These are phyloP conservation scores for Pyralis farinalis DNA, from an alignment of 2,888 invertebrate species.

Conservation along the genomic window DNA sequence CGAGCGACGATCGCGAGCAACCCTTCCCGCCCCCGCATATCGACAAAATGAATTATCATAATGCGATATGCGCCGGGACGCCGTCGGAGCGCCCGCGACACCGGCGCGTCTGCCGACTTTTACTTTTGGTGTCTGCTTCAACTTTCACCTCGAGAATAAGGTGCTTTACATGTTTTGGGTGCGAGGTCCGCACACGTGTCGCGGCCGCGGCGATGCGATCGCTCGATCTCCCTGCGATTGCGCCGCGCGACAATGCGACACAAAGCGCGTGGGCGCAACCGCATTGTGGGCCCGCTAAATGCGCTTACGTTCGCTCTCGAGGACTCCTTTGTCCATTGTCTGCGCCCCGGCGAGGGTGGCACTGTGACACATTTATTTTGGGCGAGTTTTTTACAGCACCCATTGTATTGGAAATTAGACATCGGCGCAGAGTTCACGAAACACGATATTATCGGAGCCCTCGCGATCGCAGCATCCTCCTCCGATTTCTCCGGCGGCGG, in stretches of 20 bases:
- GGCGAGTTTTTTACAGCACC: slow-evolving; percentile 71
- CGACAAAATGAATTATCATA: slow-evolving; percentile 55
- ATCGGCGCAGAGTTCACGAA: slow-evolving; percentile 71
- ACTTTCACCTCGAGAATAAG: slow-evolving; percentile 74
- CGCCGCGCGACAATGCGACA: slow-evolving; percentile 51
- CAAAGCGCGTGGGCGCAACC: slow-evolving; percentile 65
- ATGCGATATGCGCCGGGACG: slow-evolving; percentile 51
- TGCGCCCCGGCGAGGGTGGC: slow-evolving; percentile 66
- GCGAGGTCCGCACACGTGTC: slow-evolving; percentile 32
- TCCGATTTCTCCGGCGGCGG: slow-evolving; percentile 38
- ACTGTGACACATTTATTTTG: slow-evolving; percentile 79
- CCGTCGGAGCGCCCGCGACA: slow-evolving; percentile 45
- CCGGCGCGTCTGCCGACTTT: slow-evolving; percentile 46
- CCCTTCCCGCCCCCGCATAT: slow-evolving; percentile 51
- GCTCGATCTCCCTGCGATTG: slow-evolving; percentile 59
- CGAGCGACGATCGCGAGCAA: slow-evolving; percentile 54
- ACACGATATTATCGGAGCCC: slow-evolving; percentile 70
- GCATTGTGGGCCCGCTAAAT: slow-evolving; percentile 33
- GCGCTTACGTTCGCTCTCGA: slow-evolving; percentile 36
- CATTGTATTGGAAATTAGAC: slow-evolving; percentile 79
- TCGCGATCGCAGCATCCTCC: slow-evolving; percentile 53
- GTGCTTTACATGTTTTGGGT: slow-evolving; percentile 64
- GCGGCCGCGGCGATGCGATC: slow-evolving; percentile 30
- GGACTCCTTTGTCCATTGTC: slow-evolving; percentile 73
- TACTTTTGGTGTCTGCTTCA: slow-evolving; percentile 70